Evolutionary conservation across 1,140 invertebrate species (phyloP), one percentile per base, ranked within the genome.

Genomic region (Euwallacea fornicatus): DNA sequence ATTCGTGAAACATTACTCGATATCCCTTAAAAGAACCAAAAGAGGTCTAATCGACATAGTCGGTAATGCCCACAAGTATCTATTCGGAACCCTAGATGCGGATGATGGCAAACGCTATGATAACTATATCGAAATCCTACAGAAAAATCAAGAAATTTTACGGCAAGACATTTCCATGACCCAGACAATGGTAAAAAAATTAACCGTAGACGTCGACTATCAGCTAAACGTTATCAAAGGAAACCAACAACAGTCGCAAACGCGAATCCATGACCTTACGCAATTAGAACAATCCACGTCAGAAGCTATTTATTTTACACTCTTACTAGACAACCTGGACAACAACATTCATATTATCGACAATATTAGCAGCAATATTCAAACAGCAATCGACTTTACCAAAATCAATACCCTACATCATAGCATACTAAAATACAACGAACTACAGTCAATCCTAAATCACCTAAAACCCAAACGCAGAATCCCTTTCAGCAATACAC

Each of bases 21-120:
- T n/a, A n/a, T 43, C 42, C 61, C 3, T 13, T 7, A n/a, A 7
- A 33, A 66, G 64, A 41, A 41, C 10, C 41, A 66, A 54, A 55
- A 54, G 64, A 55, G 64, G 64, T 41, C 42, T 66, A 53, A 33
- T 66, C 33, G 21, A 66, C 11, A 15, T 66, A 9, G 6, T 55
- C 7, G 46, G 64, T 7, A 66, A 55, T 55, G 33, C 7, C 7
- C 47, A 54, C 7, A 53, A 66, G 54, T 55, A 54, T 54, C 13
- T 66, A 9, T 66, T 2, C 21, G 16, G 16, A 7, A 53, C 53
- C 0, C 42, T 54, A 55, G 64, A 66, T 41, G 50, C 64, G 9
- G 63, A 65, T 33, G 63, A 65, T 50, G 42, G 63, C 2, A 43
- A 65, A 65, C 44, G 63, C 33, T 66, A 66, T 54, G 64, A 66